Conservation (phyloP, 1,140 invertebrate species). For the Aphaenogaster ashmeadi region DNA sequence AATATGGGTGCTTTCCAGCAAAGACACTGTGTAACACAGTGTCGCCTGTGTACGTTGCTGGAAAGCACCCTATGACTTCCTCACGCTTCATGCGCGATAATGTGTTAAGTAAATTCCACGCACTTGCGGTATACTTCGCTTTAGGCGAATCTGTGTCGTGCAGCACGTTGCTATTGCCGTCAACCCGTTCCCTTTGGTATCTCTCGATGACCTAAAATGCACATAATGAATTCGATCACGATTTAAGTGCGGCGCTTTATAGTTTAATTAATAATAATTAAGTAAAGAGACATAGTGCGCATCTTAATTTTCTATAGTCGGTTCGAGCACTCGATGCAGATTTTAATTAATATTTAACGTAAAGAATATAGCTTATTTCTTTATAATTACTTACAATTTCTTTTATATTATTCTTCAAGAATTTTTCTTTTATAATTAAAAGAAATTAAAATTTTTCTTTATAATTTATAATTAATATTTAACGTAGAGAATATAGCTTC, state of each 20-base stretch:
- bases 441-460: too few relatives aligned
- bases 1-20: too few relatives aligned
- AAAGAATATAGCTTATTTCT: not conserved
- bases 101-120: conserved; percentile 33
- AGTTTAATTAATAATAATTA: not conserved
- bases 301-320: not conserved
- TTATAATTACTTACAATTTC: too few relatives aligned
- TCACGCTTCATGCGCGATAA: conserved; percentile 8
- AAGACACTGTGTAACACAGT: too few relatives aligned
- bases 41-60: too few relatives aligned
- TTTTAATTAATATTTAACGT: not conserved
- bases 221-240: not conserved
- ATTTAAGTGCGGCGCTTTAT: not conserved
- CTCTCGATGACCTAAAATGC: conserved; percentile 85
- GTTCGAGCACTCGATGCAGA: not conserved
- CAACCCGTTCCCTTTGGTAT: conserved; percentile 81
- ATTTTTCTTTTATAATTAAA: too few relatives aligned
- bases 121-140: conserved; percentile 56
- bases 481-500: too few relatives aligned
- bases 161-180: conserved; percentile 83
- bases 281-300: not conserved
- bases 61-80: too few relatives aligned
- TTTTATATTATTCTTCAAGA: too few relatives aligned
- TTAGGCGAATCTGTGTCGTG: conserved; percentile 64
- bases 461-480: too few relatives aligned